Evolutionary conservation across 2,888 invertebrate species (phyloP), one percentile per base, ranked within the genome.

Genomic region (Ennomos erosarius): DNA sequence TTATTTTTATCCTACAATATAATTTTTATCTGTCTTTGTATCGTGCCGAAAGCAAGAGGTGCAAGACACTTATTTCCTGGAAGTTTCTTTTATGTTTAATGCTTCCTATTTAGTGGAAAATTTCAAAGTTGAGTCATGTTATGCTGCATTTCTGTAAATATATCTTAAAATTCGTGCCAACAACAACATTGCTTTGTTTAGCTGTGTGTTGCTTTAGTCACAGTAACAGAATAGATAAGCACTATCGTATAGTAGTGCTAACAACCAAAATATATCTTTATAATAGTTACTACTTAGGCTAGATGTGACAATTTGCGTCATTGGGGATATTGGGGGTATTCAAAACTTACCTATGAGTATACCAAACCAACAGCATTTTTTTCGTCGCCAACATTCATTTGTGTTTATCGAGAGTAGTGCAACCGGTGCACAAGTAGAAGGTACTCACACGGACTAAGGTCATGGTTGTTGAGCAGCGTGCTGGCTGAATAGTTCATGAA

Each of bases 401-500:
- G 59, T 6, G 35, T 26, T 26, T 53, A 59, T 45, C 51, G 35
- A 54, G 35, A 9, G 26, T 50, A 11, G 26, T 43, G 12, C 53
- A 47, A 39, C 39, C 34, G 59, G 69, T 67, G 60, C 67, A 53
- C 48, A 51, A 35, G 50, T 38, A 55, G 16, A 3, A 16, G 3
- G 16, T 16, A 16, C 69, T 44, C 46, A 9, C 40, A 13, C 52
- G 50, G 44, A 47, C 47, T 59, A 59, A 54, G 66, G 67, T 68
- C 67, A 65, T 39, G 66, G 69, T n/a, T n/a, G n/a, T n/a, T n/a
- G n/a, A n/a, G 43, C 63, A 37, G 40, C 43, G 35, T 13, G 11
- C 39, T 40, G 12, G 13, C 44, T 11, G 43, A 49, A 9, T 44
- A 44, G 12, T 55, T 37, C 12, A 54, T 64, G 63, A 62, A 44